These are phyloP conservation scores for Glossosoma conforme DNA, from an alignment of 1,140 invertebrate species.

Conservation along the genomic window DNA sequence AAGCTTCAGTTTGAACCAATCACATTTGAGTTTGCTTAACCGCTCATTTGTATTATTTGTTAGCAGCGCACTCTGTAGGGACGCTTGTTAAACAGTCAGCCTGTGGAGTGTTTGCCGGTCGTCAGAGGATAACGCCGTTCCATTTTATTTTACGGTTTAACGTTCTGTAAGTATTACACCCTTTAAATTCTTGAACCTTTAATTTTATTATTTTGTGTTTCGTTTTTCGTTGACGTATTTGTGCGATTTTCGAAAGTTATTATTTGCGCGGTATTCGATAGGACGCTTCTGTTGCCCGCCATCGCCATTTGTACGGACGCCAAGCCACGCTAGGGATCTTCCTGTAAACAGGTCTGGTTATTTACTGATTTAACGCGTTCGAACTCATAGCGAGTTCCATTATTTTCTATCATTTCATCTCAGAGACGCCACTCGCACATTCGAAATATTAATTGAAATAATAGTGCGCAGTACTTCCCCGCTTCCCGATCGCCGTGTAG, in stretches of 20 bases:
- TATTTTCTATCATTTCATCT: background rate
- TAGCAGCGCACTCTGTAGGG: background rate
- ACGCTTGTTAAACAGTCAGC: background rate
- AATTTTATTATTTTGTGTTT: no score
- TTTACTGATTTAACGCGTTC: background rate
- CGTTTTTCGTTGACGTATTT: no score
- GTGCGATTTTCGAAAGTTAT: no score
- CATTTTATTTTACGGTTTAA: no score
- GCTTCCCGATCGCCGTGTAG: background rate
- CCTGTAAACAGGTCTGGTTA: constrained; percentile 3
- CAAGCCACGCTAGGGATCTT: constrained; percentile 2
- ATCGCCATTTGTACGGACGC: background rate
- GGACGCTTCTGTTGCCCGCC: background rate
- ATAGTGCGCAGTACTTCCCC: no score
- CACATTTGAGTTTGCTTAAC: no score
- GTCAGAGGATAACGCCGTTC: background rate
- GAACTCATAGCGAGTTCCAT: background rate
- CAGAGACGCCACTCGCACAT: no score
- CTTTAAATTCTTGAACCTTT: no score
- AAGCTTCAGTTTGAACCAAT: no score
- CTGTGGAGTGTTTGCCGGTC: no score
- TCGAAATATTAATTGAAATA: no score
- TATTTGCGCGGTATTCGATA: background rate
- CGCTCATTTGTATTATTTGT: background rate
- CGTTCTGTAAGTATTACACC: no score